Conservation (phyloP, 2,797 vertebrate genomes). For the Pteronotus mesoamericanus region DNA sequence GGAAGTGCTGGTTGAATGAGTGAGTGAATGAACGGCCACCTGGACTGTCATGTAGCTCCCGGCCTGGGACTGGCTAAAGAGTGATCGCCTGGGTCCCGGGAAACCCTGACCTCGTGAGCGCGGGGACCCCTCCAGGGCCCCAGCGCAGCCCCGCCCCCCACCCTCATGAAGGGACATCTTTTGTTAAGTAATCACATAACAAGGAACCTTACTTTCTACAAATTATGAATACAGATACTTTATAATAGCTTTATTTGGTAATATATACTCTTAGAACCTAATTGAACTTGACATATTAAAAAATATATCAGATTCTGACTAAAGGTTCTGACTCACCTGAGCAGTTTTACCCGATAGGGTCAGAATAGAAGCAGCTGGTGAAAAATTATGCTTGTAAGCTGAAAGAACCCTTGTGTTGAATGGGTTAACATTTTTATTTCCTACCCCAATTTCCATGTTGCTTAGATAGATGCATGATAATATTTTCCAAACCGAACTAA, state of each 20-base stretch:
- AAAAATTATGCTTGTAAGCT: background rate
- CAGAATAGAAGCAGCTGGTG: background rate
- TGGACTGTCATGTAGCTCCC: background rate
- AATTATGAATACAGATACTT: background rate
- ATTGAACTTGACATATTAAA: background rate
- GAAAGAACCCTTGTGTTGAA: background rate
- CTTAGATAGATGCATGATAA: background rate
- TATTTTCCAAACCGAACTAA: background rate
- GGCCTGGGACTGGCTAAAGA: background rate
- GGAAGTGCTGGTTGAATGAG: background rate
- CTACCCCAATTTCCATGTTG: background rate
- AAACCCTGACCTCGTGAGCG: background rate
- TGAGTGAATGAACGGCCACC: background rate
- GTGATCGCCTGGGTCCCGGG: background rate
- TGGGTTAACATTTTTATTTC: background rate
- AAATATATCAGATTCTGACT: background rate
- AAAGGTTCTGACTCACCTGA: background rate
- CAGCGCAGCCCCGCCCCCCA: background rate
- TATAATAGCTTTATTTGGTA: background rate
- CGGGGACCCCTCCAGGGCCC: background rate
- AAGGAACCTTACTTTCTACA: background rate
- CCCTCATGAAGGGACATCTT: background rate
- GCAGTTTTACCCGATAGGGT: background rate
- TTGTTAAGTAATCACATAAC: background rate
- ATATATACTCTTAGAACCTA: background rate